These are phyloP conservation scores for Cephus spinipes DNA, from an alignment of 2,888 invertebrate species.

Conservation along the genomic window DNA sequence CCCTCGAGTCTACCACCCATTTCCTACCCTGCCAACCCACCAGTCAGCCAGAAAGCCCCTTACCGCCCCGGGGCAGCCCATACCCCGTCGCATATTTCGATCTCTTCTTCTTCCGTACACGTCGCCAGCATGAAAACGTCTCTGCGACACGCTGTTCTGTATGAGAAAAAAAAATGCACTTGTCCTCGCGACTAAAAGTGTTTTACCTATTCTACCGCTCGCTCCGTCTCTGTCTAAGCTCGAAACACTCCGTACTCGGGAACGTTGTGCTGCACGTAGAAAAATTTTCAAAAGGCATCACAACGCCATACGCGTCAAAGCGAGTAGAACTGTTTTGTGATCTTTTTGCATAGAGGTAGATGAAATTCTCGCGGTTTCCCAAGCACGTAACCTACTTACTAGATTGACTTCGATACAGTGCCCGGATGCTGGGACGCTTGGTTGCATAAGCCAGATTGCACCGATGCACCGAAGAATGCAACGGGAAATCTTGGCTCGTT, in stretches of 20 bases:
- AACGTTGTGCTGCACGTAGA: slow-evolving; percentile 50
- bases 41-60: slow-evolving; percentile 3
- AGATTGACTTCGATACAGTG: not conserved
- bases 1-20: not conserved
- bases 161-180: slow-evolving; percentile 50
- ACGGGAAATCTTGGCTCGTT: not conserved
- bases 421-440: not conserved
- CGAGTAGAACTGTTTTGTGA: not conserved
- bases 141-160: slow-evolving; percentile 14
- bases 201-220: not conserved
- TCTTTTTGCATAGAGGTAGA: not conserved
- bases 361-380: not conserved
- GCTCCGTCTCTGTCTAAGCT: not conserved
- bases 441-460: not conserved
- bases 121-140: slow-evolving; percentile 42
- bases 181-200: not conserved
- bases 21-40: not conserved
- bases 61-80: slow-evolving; percentile 20
- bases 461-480: too few species aligned
- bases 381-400: not conserved
- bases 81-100: slow-evolving; percentile 21
- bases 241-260: slow-evolving; percentile 21
- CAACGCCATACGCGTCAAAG: not conserved
- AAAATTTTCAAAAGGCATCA: slow-evolving; percentile 17
- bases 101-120: slow-evolving; percentile 18